Percentiles rank a stretch among this genome's conserved stretches.
These are phyloP conservation scores for Tetramorium bicarinatum DNA, from an alignment of 2,888 invertebrate species.

Conservation along the genomic window DNA sequence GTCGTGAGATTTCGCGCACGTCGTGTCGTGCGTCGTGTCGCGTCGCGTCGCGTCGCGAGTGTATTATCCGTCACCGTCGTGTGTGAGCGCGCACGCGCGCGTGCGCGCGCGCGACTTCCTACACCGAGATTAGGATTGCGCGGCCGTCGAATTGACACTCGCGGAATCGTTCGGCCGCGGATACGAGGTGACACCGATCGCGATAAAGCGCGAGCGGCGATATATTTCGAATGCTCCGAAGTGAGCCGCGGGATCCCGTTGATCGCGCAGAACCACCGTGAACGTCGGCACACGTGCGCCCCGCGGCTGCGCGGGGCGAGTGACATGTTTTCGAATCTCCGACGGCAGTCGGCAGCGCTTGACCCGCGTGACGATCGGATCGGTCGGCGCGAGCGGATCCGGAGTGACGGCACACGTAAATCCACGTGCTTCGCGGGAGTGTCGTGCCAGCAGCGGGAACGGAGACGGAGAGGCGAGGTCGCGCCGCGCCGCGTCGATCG, in stretches of 20 bases:
- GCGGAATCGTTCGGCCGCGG: background rate
- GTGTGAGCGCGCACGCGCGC: conserved; percentile 42
- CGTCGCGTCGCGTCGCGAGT: conserved; percentile 12
- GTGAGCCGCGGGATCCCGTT: background rate
- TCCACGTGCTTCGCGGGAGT: conserved; percentile 45
- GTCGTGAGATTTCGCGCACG: conserved; percentile 60
- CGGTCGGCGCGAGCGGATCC: background rate
- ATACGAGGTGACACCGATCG: background rate
- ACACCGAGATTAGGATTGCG: conserved; percentile 45
- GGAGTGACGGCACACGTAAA: conserved; percentile 22
- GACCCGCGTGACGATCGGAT: conserved; percentile 10
- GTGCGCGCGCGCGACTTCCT: background rate
- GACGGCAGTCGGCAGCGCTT: background rate
- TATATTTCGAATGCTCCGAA: background rate
- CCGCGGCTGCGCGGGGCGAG: conserved; percentile 7
- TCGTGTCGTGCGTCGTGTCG: conserved; percentile 25
- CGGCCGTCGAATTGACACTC: conserved; percentile 19
- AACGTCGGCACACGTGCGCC: conserved; percentile 23
- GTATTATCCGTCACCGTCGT: conserved; percentile 29
- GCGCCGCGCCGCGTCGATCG: conserved; percentile 43
- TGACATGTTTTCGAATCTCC: conserved; percentile 4
- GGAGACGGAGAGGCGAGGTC: conserved; percentile 33
- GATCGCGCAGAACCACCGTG: background rate
- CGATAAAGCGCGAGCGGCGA: background rate
- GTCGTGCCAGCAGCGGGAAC: background rate